phyloP scores from a whole-genome alignment of 2,797 vertebrate genomes.

The Pyrocephalus nanus region DNA sequence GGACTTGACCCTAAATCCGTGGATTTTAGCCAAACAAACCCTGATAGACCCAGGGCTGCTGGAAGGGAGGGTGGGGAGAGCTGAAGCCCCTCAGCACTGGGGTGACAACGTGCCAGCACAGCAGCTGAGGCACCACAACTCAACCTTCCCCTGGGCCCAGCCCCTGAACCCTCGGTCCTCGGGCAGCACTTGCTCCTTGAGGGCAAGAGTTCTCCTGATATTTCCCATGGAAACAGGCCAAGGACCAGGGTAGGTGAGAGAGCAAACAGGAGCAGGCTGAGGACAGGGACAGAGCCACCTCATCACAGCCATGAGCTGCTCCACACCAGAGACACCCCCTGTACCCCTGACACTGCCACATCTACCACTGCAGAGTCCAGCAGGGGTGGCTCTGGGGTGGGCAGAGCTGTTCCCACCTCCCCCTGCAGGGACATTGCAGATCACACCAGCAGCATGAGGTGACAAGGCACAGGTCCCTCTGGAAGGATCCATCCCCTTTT shows the following conservation, averaged over 20 bases:
- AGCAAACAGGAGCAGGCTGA: not conserved
- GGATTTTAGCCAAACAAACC: not conserved
- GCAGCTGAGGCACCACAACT: not conserved
- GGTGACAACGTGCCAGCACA: fast-evolving
- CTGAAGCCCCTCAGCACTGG: not conserved
- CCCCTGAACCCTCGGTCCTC: not conserved
- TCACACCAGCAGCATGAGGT: fast-evolving
- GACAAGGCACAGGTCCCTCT: not conserved
- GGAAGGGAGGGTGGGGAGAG: not conserved
- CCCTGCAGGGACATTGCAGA: not conserved
- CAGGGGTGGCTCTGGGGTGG: not conserved
- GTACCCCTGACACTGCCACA: fast-evolving
- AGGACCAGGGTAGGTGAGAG: not conserved
- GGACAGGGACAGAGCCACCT: not conserved
- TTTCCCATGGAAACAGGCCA: not conserved
- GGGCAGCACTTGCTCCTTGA: not conserved
- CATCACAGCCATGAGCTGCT: not conserved
- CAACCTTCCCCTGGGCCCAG: not conserved
- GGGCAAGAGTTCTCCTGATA: fast-evolving
- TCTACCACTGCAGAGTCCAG: not conserved
- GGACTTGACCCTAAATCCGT: not conserved
- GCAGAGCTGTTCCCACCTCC: not conserved
- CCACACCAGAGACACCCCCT: not conserved
- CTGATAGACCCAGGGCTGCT: not conserved
- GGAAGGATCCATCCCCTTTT: not conserved